phyloP scores from a whole-genome alignment of 2,888 invertebrate genomes.

The Macaria liturata region DNA sequence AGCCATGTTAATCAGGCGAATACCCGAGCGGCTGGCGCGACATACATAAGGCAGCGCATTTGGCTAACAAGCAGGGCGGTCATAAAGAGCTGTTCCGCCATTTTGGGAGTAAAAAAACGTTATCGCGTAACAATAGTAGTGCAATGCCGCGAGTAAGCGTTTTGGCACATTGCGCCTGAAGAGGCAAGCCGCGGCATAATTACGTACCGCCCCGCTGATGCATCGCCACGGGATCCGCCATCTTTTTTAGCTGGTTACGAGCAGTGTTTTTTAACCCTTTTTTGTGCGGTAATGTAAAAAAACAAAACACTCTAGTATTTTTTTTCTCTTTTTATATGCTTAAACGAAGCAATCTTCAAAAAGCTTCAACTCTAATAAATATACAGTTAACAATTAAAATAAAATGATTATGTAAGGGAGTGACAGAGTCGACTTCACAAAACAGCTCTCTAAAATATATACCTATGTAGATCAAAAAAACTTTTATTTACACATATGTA shows the following conservation, averaged over 20 bases:
- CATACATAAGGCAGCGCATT: conserved; percentile 29
- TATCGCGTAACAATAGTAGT: conserved; percentile 52
- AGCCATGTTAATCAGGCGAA: conserved; percentile 28
- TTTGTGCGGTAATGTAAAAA: no score
- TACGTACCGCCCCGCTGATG: conserved; percentile 52
- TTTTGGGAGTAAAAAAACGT: conserved; percentile 33
- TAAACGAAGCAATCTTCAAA: no score
- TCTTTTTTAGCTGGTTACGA: background rate
- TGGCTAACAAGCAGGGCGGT: conserved; percentile 35
- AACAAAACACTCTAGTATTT: no score
- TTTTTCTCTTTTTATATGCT: no score
- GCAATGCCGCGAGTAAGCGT: conserved; percentile 74
- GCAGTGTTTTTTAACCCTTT: no score
- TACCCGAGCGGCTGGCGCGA: conserved; percentile 24
- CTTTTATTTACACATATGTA: no score
- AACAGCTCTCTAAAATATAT: no score
- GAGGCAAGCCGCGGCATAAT: conserved; percentile 71
- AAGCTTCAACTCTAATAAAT: no score
- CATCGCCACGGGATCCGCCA: conserved; percentile 6
- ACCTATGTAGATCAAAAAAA: no score
- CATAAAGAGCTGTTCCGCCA: conserved; percentile 33
- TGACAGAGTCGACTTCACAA: no score
- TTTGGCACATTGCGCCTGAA: conserved; percentile 77
- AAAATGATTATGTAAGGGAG: no score
- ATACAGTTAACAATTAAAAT: no score